Evolutionary conservation across 2,888 invertebrate species (phyloP).

Genomic region (Perdita meconis): DNA sequence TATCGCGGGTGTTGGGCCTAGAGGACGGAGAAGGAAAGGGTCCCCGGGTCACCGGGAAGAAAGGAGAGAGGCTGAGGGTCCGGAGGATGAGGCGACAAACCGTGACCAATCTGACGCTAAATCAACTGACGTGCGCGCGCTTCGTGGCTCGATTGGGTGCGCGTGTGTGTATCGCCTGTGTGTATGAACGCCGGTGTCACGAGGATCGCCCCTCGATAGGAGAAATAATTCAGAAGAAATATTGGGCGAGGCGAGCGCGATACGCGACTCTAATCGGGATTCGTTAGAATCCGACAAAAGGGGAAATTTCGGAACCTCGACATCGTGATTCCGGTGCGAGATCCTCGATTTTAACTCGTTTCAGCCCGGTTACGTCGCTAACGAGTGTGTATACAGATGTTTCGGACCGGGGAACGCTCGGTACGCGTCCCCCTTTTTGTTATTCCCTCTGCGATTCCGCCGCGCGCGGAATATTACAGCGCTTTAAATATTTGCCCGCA

Average conservation of each 20-base stretch:
- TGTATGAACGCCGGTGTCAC: slow-evolving; percentile 33
- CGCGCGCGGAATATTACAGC: slow-evolving; percentile 56
- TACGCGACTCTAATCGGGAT: slow-evolving; percentile 8
- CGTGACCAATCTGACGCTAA: slow-evolving; percentile 82
- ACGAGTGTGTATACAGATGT: slow-evolving; percentile 62
- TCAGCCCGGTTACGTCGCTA: slow-evolving; percentile 28
- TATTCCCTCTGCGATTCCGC: slow-evolving; percentile 56
- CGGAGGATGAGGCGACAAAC: slow-evolving; percentile 78
- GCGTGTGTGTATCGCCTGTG: slow-evolving; percentile 38
- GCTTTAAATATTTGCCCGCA: slow-evolving; percentile 56
- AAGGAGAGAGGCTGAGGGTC: slow-evolving; percentile 56
- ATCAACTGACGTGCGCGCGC: slow-evolving; percentile 78
- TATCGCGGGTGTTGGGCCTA: slow-evolving; percentile 62
- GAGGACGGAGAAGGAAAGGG: slow-evolving; percentile 33
- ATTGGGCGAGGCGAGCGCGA: not conserved
- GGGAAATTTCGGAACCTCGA: not conserved
- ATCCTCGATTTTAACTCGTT: slow-evolving; percentile 6
- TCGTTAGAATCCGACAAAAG: not conserved
- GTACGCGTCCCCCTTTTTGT: slow-evolving; percentile 48
- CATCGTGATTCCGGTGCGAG: not conserved
- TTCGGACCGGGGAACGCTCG: slow-evolving; percentile 22
- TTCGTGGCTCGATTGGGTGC: slow-evolving; percentile 66
- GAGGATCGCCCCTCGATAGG: slow-evolving; percentile 2
- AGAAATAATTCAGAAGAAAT: slow-evolving; percentile 21
- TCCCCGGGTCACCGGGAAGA: slow-evolving; percentile 21